Evolutionary conservation across 2,888 invertebrate genomes (phyloP), one percentile per base, ranked within the genome.

Genomic region (Cerceris ruficornis): DNA sequence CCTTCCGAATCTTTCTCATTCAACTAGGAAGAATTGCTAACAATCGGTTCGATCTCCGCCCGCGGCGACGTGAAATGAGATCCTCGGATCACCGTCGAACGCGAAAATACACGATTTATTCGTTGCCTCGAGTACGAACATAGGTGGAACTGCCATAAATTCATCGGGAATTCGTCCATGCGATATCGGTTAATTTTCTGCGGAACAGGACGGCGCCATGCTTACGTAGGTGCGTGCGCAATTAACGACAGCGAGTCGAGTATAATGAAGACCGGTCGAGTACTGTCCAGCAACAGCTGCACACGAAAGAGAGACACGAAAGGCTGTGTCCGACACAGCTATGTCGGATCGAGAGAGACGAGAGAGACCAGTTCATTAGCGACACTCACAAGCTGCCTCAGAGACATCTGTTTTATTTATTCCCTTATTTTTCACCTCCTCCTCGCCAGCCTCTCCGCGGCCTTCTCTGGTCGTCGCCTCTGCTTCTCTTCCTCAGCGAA

Each of bases 341-440:
- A 28, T 69, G 71, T 69, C 60, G 68, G 65, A 41, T 57, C 65
- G 69, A 88, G 83, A 80, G 87, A 88, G 89, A 90, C 81, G 85
- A 82, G 81, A 86, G 87, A 89, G 89, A 91, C 91, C 90, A 91
- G 91, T 92, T 92, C 91, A 91, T 91, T 92, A 91, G 91, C 91
- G 90, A 91, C 89, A 90, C 89, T 89, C 88, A 83, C 88, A 84
- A 82, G 77, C 86, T 84, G 85, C 86, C 88, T 84, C 86, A 83
- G 83, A 88, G 89, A 90, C 90, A 89, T 91, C 90, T 91, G 89
- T 91, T 91, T 90, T 86, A 89, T 88, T 90, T 89, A 89, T 91
- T 90, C 89, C 69, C 80, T 87, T 85, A 85, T 87, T 83, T 87
- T 83, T 82, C 80, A 77, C 77, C 75, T 84, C 73, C 64, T 74